A percentile compares a stretch with the other conserved stretches of the same genome.
Conservation (phyloP, 1,140 invertebrate species). For the Venturia canescens region DNA sequence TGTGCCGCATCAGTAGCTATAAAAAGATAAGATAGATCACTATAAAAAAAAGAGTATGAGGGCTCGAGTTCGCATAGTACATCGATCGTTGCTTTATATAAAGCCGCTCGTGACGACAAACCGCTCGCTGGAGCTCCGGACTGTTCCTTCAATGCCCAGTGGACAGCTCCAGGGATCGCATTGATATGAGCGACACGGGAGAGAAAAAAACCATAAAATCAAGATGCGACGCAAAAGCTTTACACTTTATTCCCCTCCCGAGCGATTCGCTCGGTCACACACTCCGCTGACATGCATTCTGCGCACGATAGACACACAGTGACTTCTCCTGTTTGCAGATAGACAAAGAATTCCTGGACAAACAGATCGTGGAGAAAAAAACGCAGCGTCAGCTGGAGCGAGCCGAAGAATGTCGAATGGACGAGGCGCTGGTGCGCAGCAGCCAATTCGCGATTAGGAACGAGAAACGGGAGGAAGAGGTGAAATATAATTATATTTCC, state of each 20-base stretch:
- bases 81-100: conserved; percentile 14
- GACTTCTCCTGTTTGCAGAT: conserved; percentile 77
- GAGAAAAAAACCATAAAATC: conserved; percentile 4
- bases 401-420: conserved; percentile 79
- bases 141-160: not conserved
- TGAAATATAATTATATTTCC: conserved; percentile 63
- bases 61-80: not conserved
- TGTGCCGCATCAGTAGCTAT: not conserved
- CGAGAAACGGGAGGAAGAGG: conserved; percentile 80
- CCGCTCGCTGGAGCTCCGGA: not conserved
- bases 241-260: not conserved
- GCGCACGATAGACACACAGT: not conserved
- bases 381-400: conserved; percentile 78
- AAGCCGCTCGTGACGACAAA: not conserved
- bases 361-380: conserved; percentile 87
- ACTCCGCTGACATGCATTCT: not conserved
- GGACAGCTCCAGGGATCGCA: too few relatives aligned
- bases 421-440: conserved; percentile 81
- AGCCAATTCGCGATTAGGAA: conserved; percentile 80
- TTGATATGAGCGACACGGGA: not conserved
- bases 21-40: not conserved
- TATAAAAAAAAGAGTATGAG: not conserved
- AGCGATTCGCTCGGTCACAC: not conserved
- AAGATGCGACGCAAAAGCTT: conserved; percentile 19
- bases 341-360: conserved; percentile 85